phyloP scores from a whole-genome alignment of 2,888 invertebrate genomes.

The Caenorhabditis sp. region DNA sequence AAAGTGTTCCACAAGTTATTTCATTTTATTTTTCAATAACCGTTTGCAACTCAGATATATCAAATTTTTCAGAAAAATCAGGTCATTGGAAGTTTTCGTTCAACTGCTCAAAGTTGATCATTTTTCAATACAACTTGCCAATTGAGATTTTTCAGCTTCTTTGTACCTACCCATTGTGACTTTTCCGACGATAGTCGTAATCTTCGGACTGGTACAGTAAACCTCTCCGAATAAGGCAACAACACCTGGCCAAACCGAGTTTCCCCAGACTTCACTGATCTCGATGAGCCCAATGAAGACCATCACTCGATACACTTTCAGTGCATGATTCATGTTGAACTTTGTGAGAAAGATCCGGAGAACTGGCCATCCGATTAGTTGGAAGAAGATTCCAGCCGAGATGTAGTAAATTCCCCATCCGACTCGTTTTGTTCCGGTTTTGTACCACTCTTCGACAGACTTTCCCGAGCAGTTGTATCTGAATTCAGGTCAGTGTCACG shows the following conservation, averaged over 20 bases:
- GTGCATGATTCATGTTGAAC: conserved; percentile 9
- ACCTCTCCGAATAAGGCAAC: conserved; percentile 33
- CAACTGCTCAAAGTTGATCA: too few species aligned
- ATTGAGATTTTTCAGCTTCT: too few species aligned
- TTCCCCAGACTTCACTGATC: conserved; percentile 52
- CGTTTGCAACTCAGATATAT: too few species aligned
- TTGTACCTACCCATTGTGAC: conserved; percentile 46
- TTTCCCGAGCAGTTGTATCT: conserved; percentile 52
- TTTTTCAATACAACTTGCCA: too few species aligned
- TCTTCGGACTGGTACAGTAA: conserved; percentile 34
- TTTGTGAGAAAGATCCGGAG: conserved; percentile 18
- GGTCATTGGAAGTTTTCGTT: too few species aligned
- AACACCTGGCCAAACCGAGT: conserved; percentile 44
- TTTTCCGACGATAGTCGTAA: conserved; percentile 44
- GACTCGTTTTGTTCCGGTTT: conserved; percentile 20
- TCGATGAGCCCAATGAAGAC: conserved; percentile 50
- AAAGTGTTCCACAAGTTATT: too few species aligned
- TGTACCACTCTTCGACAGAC: conserved; percentile 24
- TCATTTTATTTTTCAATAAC: too few species aligned
- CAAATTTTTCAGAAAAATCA: too few species aligned
- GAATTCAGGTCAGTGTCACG: neutral
- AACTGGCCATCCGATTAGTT: conserved; percentile 40
- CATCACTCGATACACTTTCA: conserved; percentile 46
- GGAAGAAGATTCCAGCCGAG: conserved; percentile 21
- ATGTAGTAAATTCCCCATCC: conserved; percentile 35